Percentiles rank a stretch among this genome's conserved stretches.
Evolutionary conservation across 1,140 invertebrate species (phyloP).

Genomic region (Papilio helenus): DNA sequence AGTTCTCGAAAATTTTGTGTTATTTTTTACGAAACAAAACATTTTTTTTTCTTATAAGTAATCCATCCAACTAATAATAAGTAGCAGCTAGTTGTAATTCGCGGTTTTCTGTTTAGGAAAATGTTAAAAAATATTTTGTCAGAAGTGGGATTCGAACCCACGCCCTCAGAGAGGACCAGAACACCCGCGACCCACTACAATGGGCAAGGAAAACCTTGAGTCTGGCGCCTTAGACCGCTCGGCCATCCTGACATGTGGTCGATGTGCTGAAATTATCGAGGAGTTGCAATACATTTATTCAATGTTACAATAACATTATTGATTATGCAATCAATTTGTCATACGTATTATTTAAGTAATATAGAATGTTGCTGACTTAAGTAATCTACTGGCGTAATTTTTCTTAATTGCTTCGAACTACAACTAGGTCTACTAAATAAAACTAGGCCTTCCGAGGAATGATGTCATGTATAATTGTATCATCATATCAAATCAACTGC

Average conservation of each 20-base stretch:
- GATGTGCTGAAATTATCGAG: neutral
- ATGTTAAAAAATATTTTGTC: neutral
- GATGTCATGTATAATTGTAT: no score
- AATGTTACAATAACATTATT: slow-evolving; percentile 39
- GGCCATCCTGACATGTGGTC: slow-evolving; percentile 31
- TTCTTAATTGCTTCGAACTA: no score
- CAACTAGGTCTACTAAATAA: no score
- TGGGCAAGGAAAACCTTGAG: slow-evolving; percentile 37
- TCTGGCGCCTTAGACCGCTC: slow-evolving; percentile 40
- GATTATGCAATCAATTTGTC: neutral
- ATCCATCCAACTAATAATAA: no score
- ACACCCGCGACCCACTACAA: slow-evolving; percentile 15
- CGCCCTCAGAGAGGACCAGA: slow-evolving; percentile 34
- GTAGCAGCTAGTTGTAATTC: neutral
- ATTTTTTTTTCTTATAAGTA: no score
- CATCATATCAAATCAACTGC: no score
- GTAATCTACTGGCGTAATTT: no score
- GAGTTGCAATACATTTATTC: neutral
- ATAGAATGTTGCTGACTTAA: no score
- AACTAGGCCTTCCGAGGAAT: no score
- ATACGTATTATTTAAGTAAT: no score
- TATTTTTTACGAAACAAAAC: neutral
- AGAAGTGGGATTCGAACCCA: slow-evolving; percentile 40
- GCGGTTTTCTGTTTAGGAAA: no score
- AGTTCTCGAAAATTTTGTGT: neutral